These are phyloP conservation scores for Globodera rostochiensis DNA, from an alignment of 1,140 invertebrate species.

Conservation along the genomic window DNA sequence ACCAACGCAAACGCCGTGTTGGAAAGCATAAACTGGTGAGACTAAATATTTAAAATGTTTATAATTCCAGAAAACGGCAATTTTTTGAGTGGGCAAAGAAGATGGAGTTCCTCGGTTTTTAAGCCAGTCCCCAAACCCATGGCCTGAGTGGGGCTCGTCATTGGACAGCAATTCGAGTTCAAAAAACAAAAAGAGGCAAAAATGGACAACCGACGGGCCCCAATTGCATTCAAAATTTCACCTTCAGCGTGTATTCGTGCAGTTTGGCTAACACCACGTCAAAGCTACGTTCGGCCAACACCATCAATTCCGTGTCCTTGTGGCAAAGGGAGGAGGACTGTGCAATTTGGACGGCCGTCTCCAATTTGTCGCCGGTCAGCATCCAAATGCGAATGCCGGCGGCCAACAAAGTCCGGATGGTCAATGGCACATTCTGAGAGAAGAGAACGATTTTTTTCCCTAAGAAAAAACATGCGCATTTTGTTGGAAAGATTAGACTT, in stretches of 20 bases:
- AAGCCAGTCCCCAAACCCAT: too few species aligned
- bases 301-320: constrained; percentile 82
- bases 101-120: too few species aligned
- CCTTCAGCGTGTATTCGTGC: constrained; percentile 75
- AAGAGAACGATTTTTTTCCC: constrained; percentile 84
- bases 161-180: too few species aligned
- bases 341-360: constrained; percentile 97
- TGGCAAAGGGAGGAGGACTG: constrained; percentile 88
- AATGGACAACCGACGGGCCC: too few species aligned
- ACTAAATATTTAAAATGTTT: constrained; percentile 25
- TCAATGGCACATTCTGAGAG: constrained; percentile 98
- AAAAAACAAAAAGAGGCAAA: too few species aligned
- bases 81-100: too few species aligned
- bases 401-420: constrained; percentile 88
- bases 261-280: constrained; percentile 80
- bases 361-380: constrained; percentile 96
- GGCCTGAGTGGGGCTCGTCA: too few species aligned
- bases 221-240: background rate
- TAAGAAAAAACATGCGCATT: constrained; percentile 76
- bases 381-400: constrained; percentile 95
- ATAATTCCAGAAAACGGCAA: too few species aligned
- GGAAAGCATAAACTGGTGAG: constrained; percentile 22
- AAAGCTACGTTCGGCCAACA: constrained; percentile 92
- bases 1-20: constrained; percentile 70
- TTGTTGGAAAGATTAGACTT: background rate